These are phyloP conservation scores for Furnarius figulus DNA, from an alignment of 2,113 vertebrate species.

Conservation along the genomic window DNA sequence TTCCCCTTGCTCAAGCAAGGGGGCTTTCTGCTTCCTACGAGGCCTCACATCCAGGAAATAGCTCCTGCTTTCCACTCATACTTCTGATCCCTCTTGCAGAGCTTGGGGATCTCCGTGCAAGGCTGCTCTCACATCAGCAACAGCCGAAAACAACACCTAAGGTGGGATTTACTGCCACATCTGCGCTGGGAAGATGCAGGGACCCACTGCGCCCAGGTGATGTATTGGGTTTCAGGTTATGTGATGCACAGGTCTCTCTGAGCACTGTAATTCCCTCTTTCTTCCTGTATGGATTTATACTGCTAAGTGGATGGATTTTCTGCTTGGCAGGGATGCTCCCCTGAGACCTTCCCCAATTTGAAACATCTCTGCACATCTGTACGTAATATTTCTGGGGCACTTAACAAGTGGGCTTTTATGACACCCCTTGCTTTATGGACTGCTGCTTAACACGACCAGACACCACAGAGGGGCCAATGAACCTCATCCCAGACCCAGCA, in stretches of 20 bases:
- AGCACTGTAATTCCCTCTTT: conserved; percentile 28
- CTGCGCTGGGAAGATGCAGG: neutral
- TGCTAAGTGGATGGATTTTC: conserved; percentile 67
- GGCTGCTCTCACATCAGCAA: conserved; percentile 8
- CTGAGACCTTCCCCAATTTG: conserved; percentile 14
- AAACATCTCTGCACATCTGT: conserved; percentile 63
- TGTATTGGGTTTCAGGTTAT: conserved; percentile 62
- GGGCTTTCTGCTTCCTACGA: neutral
- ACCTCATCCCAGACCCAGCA: fast-evolving
- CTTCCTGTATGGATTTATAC: conserved; percentile 67
- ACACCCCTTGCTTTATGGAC: conserved; percentile 18
- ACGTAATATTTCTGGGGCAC: conserved; percentile 24
- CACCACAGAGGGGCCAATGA: fast-evolving
- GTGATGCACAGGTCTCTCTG: conserved; percentile 25
- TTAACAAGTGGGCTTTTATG: neutral
- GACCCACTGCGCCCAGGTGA: neutral
- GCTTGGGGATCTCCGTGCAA: neutral
- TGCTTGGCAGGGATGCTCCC: conserved; percentile 55
- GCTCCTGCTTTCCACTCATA: neutral
- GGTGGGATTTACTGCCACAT: conserved; percentile 46
- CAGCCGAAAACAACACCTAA: conserved; percentile 5
- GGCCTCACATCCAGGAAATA: neutral
- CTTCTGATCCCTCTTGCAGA: neutral
- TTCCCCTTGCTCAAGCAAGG: neutral
- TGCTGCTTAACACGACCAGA: neutral